Base-by-base conservation (phyloP, 2,797 vertebrate species). In the Sciaenops ocellatus region DNA sequence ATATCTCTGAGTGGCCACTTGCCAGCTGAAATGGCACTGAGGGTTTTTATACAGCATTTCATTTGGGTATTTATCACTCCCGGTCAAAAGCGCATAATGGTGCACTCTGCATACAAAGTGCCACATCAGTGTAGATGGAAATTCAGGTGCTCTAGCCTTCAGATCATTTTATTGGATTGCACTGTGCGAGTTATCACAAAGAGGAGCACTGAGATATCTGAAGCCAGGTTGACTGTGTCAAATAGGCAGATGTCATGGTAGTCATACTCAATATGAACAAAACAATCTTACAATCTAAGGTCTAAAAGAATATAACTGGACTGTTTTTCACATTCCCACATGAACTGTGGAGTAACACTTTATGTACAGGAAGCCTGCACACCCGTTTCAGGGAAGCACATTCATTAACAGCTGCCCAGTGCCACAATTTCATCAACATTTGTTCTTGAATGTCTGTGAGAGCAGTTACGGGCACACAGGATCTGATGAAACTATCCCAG, bases 61-160 rank as follows among this genome's bases (percentile, higher is more conserved):
- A 87, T 90, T 88, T 90, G 84, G 62, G 28, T 86, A 71, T 87
- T 85, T 88, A 87, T 91, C 88, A 78, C 42, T 65, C 4, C 5
- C 8, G 79, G 84, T 89, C 76, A 86, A 73, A 75, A 59, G 69
- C 51, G 24, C 73, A 51, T 79, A 79, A 83, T 51, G 64, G 46
- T 38, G 60, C 73, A 55, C 82, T 79, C 74, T 61, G 76, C 79
- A 92, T 89, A 84, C 82, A 87, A 84, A 90, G 80, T 51, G 64
- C 65, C 65, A 55, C 69, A 60, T 83, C 76, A 51, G 38, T 51
- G 69, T 26, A 72, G 54, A 81, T 64, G 76, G 75, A 87, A 79
- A 80, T 42, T 73, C 60, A 72, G 73, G 73, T 60, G 47, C 83
- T 77, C 20, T 5, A 48, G 79, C 48, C 1, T 8, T 65, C 57